These are phyloP conservation scores for Pao palembangensis DNA, from an alignment of 2,113 vertebrate species.

Conservation along the genomic window DNA sequence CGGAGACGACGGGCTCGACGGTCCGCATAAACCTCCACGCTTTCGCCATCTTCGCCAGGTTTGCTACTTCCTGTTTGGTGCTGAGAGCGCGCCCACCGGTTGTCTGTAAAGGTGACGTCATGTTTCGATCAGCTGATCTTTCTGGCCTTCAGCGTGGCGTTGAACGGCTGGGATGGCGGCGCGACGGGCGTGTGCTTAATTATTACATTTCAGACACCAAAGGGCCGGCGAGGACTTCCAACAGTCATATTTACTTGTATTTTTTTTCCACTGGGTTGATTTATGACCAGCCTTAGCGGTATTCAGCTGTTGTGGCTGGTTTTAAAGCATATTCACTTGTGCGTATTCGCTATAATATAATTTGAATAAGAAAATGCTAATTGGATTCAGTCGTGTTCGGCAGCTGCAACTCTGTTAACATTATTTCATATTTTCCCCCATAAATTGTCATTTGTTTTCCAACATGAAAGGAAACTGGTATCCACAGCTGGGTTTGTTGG, in stretches of 20 bases:
- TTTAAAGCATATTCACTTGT: background rate
- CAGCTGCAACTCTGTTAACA: constrained; percentile 11
- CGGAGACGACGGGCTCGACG: no score
- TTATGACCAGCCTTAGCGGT: constrained; percentile 20
- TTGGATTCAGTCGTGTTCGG: constrained; percentile 24
- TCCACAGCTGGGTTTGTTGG: constrained; percentile 26
- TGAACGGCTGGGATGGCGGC: constrained; percentile 23
- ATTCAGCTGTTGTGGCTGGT: constrained; percentile 2
- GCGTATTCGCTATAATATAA: constrained; percentile 15
- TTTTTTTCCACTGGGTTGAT: constrained; percentile 25
- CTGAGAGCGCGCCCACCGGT: no score
- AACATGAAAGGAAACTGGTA: constrained; percentile 50
- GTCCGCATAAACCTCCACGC: no score
- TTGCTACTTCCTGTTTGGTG: no score
- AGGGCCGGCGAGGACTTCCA: constrained; percentile 14
- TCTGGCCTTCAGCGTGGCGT: constrained; percentile 34
- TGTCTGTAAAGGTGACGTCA: no score
- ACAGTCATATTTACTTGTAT: background rate
- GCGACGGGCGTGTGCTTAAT: constrained; percentile 45
- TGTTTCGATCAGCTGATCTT: constrained; percentile 39
- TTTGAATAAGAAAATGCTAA: constrained; percentile 46
- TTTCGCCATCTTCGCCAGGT: no score
- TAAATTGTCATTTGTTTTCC: constrained; percentile 47
- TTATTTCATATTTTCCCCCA: constrained; percentile 31
- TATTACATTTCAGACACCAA: constrained; percentile 40